Percentiles rank a stretch among this genome's conserved stretches.
Evolutionary conservation across 2,888 invertebrate species (phyloP).

Genomic region (Drosophila nr. perissopoda): DNA sequence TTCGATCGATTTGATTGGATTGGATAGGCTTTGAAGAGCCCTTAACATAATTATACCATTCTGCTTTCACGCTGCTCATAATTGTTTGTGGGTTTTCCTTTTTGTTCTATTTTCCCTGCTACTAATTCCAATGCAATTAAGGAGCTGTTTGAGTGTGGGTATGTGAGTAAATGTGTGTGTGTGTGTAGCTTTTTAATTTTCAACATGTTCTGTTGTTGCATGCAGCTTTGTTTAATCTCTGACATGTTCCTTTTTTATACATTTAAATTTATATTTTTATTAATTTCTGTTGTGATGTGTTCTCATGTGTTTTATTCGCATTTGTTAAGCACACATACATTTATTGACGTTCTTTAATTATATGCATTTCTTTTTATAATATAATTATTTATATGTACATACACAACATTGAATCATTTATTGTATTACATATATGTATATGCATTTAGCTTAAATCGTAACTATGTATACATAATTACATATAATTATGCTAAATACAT

Average conservation of each 20-base stretch:
- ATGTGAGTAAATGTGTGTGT: conserved; percentile 10
- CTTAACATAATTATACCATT: conserved; percentile 75
- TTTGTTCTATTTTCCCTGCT: conserved; percentile 31
- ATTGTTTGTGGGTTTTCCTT: conserved; percentile 46
- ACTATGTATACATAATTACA: conserved; percentile 75
- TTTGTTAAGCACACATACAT: conserved; percentile 59
- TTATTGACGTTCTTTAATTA: conserved; percentile 64
- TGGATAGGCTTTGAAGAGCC: conserved; percentile 74
- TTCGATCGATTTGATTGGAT: conserved; percentile 64
- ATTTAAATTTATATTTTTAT: conserved; percentile 43
- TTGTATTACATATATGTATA: conserved; percentile 55
- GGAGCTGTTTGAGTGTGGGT: conserved; percentile 13
- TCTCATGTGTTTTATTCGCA: conserved; percentile 41
- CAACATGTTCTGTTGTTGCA: conserved; percentile 51
- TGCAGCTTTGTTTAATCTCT: conserved; percentile 59
- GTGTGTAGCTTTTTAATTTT: conserved; percentile 34
- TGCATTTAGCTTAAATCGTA: conserved; percentile 66
- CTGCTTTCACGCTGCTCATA: conserved; percentile 59
- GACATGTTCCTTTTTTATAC: conserved; percentile 47
- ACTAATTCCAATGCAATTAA: conserved; percentile 56
- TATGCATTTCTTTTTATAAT: conserved; percentile 47
- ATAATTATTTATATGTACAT: conserved; percentile 73
- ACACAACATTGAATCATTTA: conserved; percentile 80
- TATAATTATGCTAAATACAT: conserved; percentile 71
- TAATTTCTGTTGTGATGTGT: conserved; percentile 27